A percentile compares a stretch with the other conserved stretches of the same genome.
Conservation (phyloP, 2,888 invertebrate genomes). For the Spatulosminthurus flaviceps region DNA sequence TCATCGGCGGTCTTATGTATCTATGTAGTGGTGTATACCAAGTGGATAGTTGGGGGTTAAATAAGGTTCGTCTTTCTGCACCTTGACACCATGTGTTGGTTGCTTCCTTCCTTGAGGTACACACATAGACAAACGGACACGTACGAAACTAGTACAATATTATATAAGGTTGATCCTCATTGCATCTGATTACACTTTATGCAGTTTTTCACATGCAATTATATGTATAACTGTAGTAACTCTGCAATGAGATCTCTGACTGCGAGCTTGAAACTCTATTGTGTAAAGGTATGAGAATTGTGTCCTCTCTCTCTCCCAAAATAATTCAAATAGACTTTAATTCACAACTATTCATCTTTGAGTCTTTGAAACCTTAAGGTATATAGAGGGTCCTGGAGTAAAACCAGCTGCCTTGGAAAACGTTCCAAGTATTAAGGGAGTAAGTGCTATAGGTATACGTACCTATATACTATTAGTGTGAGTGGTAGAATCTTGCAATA, state of each 20-base stretch:
- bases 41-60: background rate
- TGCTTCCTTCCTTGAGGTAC: background rate
- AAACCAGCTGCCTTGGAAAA: slow-evolving; percentile 37
- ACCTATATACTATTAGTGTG: no score
- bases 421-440: background rate
- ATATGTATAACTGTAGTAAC: no score
- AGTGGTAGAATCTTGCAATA: no score
- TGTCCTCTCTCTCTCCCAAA: background rate
- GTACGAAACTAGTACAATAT: no score
- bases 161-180: no score
- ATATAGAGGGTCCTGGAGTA: slow-evolving; percentile 6
- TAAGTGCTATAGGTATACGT: no score
- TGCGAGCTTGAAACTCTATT: background rate
- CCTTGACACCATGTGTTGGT: slow-evolving; percentile 38
- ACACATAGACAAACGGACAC: background rate
- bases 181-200: no score
- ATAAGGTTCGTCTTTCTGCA: slow-evolving; percentile 13
- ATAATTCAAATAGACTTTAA: slow-evolving; percentile 36
- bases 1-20: slow-evolving; percentile 19
- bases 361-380: slow-evolving; percentile 23
- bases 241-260: background rate
- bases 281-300: background rate
- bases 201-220: no score
- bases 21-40: background rate
- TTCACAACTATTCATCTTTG: slow-evolving; percentile 35